Evolutionary conservation across 2,888 invertebrate genomes (phyloP), one percentile per base, ranked within the genome.

Genomic region (Eretmocerus hayati): DNA sequence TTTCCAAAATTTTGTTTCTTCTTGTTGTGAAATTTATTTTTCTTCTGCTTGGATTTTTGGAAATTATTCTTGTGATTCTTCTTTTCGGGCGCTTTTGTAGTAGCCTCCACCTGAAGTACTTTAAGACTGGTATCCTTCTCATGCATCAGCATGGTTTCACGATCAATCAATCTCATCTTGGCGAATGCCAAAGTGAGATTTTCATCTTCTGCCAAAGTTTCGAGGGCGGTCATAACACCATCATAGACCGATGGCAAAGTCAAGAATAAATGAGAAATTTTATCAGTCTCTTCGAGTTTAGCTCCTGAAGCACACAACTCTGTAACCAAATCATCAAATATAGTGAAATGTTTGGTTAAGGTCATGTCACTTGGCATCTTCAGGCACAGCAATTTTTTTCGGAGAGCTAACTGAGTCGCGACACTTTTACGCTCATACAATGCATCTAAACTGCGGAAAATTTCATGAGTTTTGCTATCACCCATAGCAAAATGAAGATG

Each of bases 161-260:
- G 52, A 30, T 59, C 58, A 8, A 59, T 23, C 3, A 60, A 37
- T 31, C 56, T 32, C 4, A 56, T 65, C 55, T 68, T 68, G 3
- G 67, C 66, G 56, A 67, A 67, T 11, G 56, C 60, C 16, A 69
- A 49, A 0, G 61, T 69, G 42, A 69, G 52, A 36, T 56, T 56
- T 50, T 59, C 63, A 46, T 66, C 63, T n/a, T n/a, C n/a, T 1
- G 60, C 52, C 21, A 69, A 53, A 2, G 65, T 67, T 56, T 69
- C 65, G 1, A 70, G 57, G 0, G 70, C 69, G 9, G 68, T 68
- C n/a, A 67, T 58, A 3, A 69, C 58, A 5, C 64, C 64, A 47
- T 69, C 62, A 53, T 69, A 68, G 18, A 53, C 42, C n/a, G 58
- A 9, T 5, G 69, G 67, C 22, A 69, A 46, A n/a, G 66, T 65